Percentiles rank a stretch among this genome's conserved stretches.
Conservation (phyloP, 1,140 invertebrate genomes). For the Rhynchophorus ferrugineus region DNA sequence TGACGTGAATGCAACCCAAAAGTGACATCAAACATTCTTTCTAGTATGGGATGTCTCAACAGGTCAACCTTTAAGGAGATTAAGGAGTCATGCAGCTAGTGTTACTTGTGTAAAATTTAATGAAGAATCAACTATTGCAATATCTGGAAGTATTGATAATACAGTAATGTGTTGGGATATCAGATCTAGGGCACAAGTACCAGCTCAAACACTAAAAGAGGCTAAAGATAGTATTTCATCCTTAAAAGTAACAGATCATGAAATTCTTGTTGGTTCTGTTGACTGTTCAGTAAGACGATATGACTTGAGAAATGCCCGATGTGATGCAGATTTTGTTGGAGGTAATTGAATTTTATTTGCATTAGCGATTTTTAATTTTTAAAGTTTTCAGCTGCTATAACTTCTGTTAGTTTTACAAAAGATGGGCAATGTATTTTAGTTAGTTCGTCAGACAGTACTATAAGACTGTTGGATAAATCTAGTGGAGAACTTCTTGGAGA, state of each 20-base stretch:
- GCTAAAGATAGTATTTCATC: slow-evolving; percentile 90
- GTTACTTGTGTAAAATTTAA: slow-evolving; percentile 86
- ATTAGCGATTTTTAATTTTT: background rate
- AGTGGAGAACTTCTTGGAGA: slow-evolving; percentile 73
- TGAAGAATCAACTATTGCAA: slow-evolving; percentile 83
- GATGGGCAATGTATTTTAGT: slow-evolving; percentile 82
- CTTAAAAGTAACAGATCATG: slow-evolving; percentile 76
- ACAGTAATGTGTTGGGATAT: slow-evolving; percentile 87
- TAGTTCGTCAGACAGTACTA: slow-evolving; percentile 70
- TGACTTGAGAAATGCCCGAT: slow-evolving; percentile 78
- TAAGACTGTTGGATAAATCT: slow-evolving; percentile 85
- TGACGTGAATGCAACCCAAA: background rate
- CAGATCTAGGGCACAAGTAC: slow-evolving; percentile 60
- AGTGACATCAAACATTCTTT: background rate
- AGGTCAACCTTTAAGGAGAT: slow-evolving; percentile 70
- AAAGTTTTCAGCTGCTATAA: slow-evolving; percentile 56
- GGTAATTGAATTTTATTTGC: slow-evolving; percentile 42
- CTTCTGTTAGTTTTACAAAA: slow-evolving; percentile 66
- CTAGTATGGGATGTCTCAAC: slow-evolving; percentile 81
- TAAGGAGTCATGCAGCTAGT: slow-evolving; percentile 78
- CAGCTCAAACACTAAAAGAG: slow-evolving; percentile 78
- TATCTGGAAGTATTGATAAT: slow-evolving; percentile 90
- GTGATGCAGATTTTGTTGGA: slow-evolving; percentile 80
- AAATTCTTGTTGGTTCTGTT: slow-evolving; percentile 86
- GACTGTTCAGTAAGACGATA: slow-evolving; percentile 83